phyloP scores from a whole-genome alignment of 2,113 vertebrate species.

The Cynoglossus semilaevis region DNA sequence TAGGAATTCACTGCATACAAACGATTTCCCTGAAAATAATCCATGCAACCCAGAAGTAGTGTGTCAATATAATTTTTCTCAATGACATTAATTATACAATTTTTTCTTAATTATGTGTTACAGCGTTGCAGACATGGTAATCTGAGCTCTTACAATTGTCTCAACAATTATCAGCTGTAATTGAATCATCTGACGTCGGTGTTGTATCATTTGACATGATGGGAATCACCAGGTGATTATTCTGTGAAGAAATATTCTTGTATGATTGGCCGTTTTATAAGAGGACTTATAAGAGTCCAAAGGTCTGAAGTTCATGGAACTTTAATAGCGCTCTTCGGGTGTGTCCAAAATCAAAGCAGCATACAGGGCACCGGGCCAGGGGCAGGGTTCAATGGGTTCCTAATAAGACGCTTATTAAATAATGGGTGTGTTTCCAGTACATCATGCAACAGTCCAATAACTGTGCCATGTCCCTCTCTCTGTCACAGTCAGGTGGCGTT shows the following conservation, averaged over 20 bases:
- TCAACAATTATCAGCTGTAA: background rate
- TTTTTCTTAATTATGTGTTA: too few species aligned
- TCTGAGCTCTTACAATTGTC: too few species aligned
- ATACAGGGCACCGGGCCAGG: background rate
- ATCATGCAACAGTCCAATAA: background rate
- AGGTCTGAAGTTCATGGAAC: background rate
- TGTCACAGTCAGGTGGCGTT: background rate
- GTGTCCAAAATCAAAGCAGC: background rate
- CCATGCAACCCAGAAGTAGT: too few species aligned
- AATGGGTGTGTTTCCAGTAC: background rate
- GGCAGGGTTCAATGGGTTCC: background rate
- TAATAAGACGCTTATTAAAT: background rate
- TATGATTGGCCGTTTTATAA: too few species aligned
- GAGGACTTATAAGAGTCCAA: background rate
- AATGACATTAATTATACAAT: too few species aligned
- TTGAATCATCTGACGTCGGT: background rate
- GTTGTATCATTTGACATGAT: background rate
- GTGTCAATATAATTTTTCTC: too few species aligned
- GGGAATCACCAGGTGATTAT: background rate
- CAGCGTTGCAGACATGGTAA: too few species aligned
- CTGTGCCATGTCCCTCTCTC: background rate
- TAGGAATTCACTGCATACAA: too few species aligned
- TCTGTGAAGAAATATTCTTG: too few species aligned
- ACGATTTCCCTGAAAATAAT: too few species aligned
- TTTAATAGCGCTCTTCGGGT: background rate